phyloP scores from a whole-genome alignment of 2,113 vertebrate species.

The Microcebus griseorufus region DNA sequence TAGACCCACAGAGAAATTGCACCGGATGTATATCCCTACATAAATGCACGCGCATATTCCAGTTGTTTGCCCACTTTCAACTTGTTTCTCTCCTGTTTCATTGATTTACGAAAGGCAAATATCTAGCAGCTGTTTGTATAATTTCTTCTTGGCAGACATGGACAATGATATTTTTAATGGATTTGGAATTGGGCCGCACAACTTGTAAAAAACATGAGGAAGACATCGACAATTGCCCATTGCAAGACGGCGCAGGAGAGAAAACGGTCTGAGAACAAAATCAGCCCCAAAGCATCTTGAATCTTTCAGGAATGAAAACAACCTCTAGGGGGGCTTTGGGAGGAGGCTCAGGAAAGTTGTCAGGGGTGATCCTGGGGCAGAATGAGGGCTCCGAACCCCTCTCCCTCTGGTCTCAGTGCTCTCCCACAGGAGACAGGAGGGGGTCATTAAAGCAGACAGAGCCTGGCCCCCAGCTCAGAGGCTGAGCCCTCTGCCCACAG shows the following conservation, averaged over 20 bases:
- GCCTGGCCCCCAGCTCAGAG: not conserved
- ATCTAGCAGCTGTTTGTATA: too few species aligned
- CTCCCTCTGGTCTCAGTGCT: not conserved
- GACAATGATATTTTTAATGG: not conserved
- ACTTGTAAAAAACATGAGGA: slow-evolving; percentile 47
- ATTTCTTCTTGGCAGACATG: slow-evolving; percentile 13
- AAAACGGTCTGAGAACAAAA: slow-evolving; percentile 43
- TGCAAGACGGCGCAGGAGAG: slow-evolving; percentile 17
- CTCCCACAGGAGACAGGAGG: not conserved
- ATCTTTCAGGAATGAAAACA: not conserved
- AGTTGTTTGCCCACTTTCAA: too few species aligned
- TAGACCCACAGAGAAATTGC: not conserved
- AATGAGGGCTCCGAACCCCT: not conserved
- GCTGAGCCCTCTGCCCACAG: not conserved
- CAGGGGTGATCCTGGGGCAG: not conserved
- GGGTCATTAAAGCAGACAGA: not conserved
- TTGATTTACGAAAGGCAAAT: too few species aligned
- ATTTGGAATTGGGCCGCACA: slow-evolving; percentile 61
- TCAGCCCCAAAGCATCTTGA: not conserved
- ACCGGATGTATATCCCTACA: too few species aligned
- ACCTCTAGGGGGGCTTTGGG: not conserved
- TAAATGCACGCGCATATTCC: not conserved
- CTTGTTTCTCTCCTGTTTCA: too few species aligned
- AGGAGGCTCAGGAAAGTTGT: too few species aligned
- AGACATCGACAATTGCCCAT: slow-evolving; percentile 64